Conservation (phyloP, 2,797 vertebrate genomes). For the Argentina silus region DNA sequence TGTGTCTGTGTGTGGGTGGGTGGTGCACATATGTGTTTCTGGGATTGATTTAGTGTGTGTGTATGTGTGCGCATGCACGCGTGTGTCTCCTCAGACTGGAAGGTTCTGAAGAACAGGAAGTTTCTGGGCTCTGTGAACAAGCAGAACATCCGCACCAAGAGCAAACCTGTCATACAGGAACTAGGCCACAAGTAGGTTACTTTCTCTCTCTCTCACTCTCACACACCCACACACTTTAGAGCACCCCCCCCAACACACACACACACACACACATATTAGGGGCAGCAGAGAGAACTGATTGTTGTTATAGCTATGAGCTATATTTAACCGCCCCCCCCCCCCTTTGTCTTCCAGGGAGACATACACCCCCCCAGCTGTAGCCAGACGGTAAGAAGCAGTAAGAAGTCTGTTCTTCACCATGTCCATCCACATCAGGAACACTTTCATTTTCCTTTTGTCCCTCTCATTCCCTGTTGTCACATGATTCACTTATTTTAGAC, state of each 20-base stretch:
- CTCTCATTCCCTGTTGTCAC: not conserved
- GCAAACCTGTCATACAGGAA: conserved; percentile 85
- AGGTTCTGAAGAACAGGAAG: conserved; percentile 85
- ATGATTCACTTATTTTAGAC: too few relatives aligned
- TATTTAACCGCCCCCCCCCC: too few relatives aligned
- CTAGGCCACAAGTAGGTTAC: conserved; percentile 69
- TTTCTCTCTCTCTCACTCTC: not conserved
- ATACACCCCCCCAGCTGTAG: not conserved
- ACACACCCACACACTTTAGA: not conserved
- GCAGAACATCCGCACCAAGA: conserved; percentile 86
- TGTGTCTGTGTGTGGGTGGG: not conserved
- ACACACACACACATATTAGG: not conserved
- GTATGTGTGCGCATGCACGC: not conserved
- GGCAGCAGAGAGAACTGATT: not conserved
- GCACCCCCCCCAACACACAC: not conserved
- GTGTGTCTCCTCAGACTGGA: conserved; percentile 78
- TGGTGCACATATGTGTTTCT: not conserved
- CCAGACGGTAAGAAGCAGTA: not conserved
- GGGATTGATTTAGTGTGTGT: not conserved
- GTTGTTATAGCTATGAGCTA: too few relatives aligned
- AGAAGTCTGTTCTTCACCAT: too few relatives aligned
- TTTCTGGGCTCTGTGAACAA: conserved; percentile 85
- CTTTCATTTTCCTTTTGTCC: not conserved
- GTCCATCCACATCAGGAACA: too few relatives aligned
- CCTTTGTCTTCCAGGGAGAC: not conserved